Conservation (phyloP, 1,140 invertebrate genomes). For the Bradynema listronoti region DNA sequence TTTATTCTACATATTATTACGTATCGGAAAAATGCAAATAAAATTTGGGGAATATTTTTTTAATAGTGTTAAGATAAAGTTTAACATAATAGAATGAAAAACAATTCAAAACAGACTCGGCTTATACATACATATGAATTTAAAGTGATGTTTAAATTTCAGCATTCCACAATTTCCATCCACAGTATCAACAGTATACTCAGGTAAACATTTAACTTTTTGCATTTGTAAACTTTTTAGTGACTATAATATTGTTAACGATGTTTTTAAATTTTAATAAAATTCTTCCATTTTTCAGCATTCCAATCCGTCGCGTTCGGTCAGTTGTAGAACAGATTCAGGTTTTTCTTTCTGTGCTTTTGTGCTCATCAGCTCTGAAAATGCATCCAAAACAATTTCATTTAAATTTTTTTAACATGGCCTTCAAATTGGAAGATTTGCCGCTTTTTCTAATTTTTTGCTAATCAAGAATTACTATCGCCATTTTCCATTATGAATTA, state of each 20-base stretch:
- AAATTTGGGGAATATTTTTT: too few species aligned
- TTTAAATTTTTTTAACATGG: neutral
- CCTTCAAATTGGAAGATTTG: conserved; percentile 9
- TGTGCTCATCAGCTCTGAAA: conserved; percentile 28
- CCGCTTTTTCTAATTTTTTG: conserved; percentile 19
- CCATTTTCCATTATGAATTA: neutral
- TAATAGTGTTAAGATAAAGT: too few species aligned
- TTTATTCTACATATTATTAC: too few species aligned
- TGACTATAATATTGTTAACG: neutral
- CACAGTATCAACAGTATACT: conserved; percentile 98
- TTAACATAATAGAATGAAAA: too few species aligned
- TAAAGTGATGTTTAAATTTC: too few species aligned
- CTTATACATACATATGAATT: too few species aligned
- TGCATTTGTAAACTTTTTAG: conserved; percentile 12
- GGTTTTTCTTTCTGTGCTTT: conserved; percentile 22
- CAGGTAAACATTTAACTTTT: conserved; percentile 62
- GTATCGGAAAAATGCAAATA: too few species aligned
- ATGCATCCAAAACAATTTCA: conserved; percentile 2
- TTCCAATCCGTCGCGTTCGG: conserved; percentile 45
- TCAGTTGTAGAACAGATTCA: conserved; percentile 33
- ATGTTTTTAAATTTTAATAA: conserved; percentile 9
- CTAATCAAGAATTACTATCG: too few species aligned
- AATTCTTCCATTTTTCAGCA: conserved; percentile 27
- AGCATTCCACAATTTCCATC: conserved; percentile 99
- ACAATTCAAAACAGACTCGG: too few species aligned